These are phyloP conservation scores for Laodelphax striatellus DNA, from an alignment of 1,140 invertebrate genomes.

Conservation along the genomic window DNA sequence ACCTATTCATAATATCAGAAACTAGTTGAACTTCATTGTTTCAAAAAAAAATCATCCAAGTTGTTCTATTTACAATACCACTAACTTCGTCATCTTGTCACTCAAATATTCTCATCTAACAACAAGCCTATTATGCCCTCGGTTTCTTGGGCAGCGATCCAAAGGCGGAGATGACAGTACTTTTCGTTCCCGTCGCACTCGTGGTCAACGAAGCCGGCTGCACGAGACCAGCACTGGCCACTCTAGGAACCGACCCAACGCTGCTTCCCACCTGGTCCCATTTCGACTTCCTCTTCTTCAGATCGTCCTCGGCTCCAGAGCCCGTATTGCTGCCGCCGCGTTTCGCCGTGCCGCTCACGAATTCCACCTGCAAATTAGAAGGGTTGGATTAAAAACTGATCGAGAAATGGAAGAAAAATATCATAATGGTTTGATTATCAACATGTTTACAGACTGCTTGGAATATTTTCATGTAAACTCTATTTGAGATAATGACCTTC, in stretches of 20 bases:
- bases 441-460: too few relatives aligned
- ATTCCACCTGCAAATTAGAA: constrained; percentile 46
- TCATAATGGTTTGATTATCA: too few relatives aligned
- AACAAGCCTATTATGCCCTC: constrained; percentile 33
- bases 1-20: too few relatives aligned
- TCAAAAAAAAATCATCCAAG: too few relatives aligned
- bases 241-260: constrained; percentile 35
- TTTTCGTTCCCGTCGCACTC: constrained; percentile 68
- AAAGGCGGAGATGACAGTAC: constrained; percentile 79
- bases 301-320: constrained; percentile 44
- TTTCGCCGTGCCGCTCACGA: constrained; percentile 71
- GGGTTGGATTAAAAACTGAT: too few relatives aligned
- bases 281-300: constrained; percentile 71
- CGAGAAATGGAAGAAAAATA: too few relatives aligned
- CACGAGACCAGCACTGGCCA: constrained; percentile 42
- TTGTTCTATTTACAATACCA: too few relatives aligned
- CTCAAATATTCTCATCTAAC: too few relatives aligned
- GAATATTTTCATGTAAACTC: too few relatives aligned
- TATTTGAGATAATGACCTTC: too few relatives aligned
- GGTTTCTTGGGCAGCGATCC: constrained; percentile 74
- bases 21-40: too few relatives aligned
- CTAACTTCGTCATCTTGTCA: too few relatives aligned
- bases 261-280: constrained; percentile 75
- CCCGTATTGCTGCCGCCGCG: constrained; percentile 31
- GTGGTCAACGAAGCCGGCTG: constrained; percentile 55